Percentiles rank a stretch among this genome's conserved stretches.
Conservation (phyloP, 2,888 invertebrate species). For the Hyalella azteca region DNA sequence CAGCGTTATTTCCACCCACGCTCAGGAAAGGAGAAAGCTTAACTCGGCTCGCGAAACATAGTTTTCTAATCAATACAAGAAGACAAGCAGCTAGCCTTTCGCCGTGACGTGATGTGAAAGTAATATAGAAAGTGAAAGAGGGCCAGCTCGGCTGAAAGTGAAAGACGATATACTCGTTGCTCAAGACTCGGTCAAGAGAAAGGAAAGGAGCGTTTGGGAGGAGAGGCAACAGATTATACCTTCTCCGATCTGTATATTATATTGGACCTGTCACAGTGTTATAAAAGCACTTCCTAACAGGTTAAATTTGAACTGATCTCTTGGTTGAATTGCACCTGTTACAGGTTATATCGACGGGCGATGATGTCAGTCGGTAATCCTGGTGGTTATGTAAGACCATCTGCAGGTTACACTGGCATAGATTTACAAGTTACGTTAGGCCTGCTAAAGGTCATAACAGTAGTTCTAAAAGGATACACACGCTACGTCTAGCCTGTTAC, state of each 20-base stretch:
- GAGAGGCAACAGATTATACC: neutral
- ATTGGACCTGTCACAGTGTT: too few relatives aligned
- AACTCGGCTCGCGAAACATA: neutral
- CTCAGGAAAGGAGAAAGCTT: neutral
- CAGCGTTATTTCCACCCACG: neutral
- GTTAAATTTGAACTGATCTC: too few relatives aligned
- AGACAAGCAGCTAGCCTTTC: conserved; percentile 23
- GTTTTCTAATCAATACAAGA: conserved; percentile 17
- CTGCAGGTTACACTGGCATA: too few relatives aligned
- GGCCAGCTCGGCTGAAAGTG: conserved; percentile 22
- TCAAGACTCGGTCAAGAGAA: conserved; percentile 29
- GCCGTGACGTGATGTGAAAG: conserved; percentile 36
- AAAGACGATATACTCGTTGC: conserved; percentile 15
- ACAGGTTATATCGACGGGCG: too few relatives aligned
- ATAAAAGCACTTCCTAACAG: too few relatives aligned
- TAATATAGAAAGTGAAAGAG: conserved; percentile 35
- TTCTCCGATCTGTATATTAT: neutral
- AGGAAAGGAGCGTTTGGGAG: neutral
- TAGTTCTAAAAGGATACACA: too few relatives aligned
- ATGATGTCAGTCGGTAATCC: too few relatives aligned
- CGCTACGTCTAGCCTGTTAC: too few relatives aligned
- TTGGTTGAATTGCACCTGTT: too few relatives aligned
- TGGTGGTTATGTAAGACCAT: too few relatives aligned
- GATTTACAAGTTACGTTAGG: too few relatives aligned
- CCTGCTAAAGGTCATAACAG: too few relatives aligned